Evolutionary conservation across 1,140 invertebrate genomes (phyloP).

Genomic region (Platyura marginata): DNA sequence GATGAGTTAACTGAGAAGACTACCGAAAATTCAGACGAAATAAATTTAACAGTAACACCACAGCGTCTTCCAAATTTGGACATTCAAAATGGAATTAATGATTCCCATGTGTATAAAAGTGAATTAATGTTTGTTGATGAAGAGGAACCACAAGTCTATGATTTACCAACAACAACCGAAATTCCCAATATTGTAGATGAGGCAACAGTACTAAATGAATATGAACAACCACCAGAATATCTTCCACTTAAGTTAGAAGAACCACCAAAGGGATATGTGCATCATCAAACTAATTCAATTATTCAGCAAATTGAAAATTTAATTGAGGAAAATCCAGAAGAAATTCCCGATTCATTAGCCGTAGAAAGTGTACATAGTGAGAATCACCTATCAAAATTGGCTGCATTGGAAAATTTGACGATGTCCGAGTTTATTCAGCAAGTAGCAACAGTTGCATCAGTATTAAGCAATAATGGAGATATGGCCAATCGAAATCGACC

Average conservation of each 20-base stretch:
- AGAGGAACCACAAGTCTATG: neutral
- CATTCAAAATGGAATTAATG: neutral
- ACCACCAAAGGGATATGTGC: neutral
- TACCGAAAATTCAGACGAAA: no score
- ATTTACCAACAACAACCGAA: neutral
- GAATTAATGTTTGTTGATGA: neutral
- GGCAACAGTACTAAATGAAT: neutral
- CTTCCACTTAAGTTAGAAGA: neutral
- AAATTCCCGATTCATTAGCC: neutral
- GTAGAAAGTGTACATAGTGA: neutral
- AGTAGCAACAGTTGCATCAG: constrained; percentile 23
- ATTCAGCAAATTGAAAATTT: neutral
- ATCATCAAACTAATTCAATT: neutral
- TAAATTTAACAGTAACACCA: no score
- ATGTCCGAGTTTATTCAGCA: constrained; percentile 24
- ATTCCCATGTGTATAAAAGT: neutral
- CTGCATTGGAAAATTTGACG: constrained; percentile 8
- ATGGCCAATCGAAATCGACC: no score
- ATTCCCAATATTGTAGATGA: neutral
- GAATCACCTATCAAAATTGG: neutral
- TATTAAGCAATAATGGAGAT: constrained; percentile 17
- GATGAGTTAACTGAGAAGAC: no score
- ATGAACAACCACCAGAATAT: neutral
- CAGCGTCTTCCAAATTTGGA: neutral
- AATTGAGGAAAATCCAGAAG: neutral